Evolutionary conservation across 1,140 invertebrate genomes (phyloP), one percentile per base, ranked within the genome.

Genomic region (Heliconius hewitsoni): DNA sequence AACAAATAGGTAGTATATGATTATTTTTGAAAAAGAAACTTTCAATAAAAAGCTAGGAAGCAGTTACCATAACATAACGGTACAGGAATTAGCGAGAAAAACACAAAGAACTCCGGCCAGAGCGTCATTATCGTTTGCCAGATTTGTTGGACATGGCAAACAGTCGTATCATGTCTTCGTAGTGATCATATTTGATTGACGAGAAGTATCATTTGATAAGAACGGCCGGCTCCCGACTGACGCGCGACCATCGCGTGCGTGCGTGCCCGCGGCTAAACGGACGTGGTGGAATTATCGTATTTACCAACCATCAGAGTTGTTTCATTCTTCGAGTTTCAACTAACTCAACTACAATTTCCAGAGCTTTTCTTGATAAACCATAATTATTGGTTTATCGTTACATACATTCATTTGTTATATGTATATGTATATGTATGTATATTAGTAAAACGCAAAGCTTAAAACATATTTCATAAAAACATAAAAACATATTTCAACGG

Each of bases 61-160:
- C 89, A 85, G 84, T 91, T 91, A 91, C 88, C 90, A 91, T 90
- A 87, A 88, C 86, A 87, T 93, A 94, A 90, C 93, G 87, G 91
- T 92, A 89, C 74, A 83, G 80, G 85, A 90, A 91, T 91, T 89
- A 89, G 86, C 83, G 79, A 85, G 84, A 84, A 85, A 78, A 86
- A 83, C 83, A 89, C 85, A 87, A 90, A 90, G 87, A 85, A 87
- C 79, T 85, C 81, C 85, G 84, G 73, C 74, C 86, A 88, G 87
- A 80, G 83, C 83, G 76, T 91, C 86, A 89, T 90, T 91, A 88
- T 81, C 39, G 75, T 78, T n/a, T 57, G 27, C 78, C 66, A 80
- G 27, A 27, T 74, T 74, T 46, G n/a, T 60, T 46, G 23, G 81
- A 80, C 66, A 46, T 52, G 73, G 66, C 23, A 34, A 76, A 76